A percentile compares a stretch with the other conserved stretches of the same genome.
These are phyloP conservation scores for Pungitius pungitius DNA, from an alignment of 2,113 vertebrate genomes.

Conservation along the genomic window DNA sequence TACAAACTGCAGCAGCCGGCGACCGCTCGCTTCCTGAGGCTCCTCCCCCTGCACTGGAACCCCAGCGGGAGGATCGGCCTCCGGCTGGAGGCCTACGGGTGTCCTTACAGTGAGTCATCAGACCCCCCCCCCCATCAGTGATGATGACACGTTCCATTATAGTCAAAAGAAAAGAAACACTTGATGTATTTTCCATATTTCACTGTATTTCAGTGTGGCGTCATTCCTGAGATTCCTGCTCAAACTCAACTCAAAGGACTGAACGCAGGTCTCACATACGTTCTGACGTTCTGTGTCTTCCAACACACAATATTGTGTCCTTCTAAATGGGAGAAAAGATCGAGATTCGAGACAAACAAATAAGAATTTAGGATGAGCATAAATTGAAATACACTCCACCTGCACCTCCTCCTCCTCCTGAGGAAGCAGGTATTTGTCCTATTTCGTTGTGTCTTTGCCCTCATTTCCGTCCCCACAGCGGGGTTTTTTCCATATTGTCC, in stretches of 20 bases:
- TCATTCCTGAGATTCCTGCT: too few relatives aligned
- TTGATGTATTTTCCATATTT: not conserved
- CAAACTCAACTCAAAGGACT: too few relatives aligned
- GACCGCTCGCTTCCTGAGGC: conserved; percentile 69
- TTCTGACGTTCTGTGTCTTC: too few relatives aligned
- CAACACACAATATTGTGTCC: too few relatives aligned
- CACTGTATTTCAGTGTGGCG: too few relatives aligned
- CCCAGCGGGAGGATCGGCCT: conserved; percentile 71
- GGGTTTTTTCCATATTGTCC: not conserved
- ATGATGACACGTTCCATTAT: not conserved
- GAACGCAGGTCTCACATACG: too few relatives aligned
- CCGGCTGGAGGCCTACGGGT: conserved; percentile 71
- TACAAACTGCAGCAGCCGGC: conserved; percentile 69
- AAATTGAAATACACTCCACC: not conserved
- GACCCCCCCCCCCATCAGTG: not conserved
- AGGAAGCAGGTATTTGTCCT: conserved; percentile 8
- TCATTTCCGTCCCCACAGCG: not conserved
- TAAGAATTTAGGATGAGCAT: not conserved
- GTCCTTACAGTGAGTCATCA: conserved; percentile 62
- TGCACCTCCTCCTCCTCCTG: not conserved
- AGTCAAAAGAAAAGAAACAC: not conserved
- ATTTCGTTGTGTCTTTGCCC: conserved; percentile 1
- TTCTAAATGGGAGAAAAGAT: too few relatives aligned
- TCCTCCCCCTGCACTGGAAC: conserved; percentile 72
- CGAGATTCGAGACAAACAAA: too few relatives aligned